Evolutionary conservation across 2,888 invertebrate species (phyloP).

Genomic region (Fragum sueziense): DNA sequence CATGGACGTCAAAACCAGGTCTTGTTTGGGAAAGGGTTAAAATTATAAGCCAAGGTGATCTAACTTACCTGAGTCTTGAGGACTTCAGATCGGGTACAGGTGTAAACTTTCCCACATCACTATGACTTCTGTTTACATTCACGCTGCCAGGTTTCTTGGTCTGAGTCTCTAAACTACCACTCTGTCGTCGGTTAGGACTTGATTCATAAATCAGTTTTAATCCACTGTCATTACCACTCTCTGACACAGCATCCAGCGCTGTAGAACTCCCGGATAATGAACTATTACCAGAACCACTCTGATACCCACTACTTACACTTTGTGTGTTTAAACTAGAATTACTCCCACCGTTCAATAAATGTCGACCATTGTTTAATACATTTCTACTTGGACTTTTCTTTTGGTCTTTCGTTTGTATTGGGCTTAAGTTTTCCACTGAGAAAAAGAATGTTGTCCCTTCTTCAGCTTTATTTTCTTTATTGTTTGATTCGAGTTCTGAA

Average conservation of each 20-base stretch:
- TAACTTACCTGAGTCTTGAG: constrained; percentile 11
- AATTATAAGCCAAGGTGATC: too few species aligned
- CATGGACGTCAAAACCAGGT: too few species aligned
- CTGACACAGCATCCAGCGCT: constrained; percentile 35
- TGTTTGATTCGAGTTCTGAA: constrained; percentile 23
- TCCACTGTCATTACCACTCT: constrained; percentile 38
- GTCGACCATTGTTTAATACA: constrained; percentile 20
- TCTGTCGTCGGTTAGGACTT: constrained; percentile 7
- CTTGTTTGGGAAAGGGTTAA: too few species aligned
- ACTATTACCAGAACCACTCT: constrained; percentile 36
- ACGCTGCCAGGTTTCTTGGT: neutral
- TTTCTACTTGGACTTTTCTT: constrained; percentile 23
- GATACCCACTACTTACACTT: constrained; percentile 46
- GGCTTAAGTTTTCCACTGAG: constrained; percentile 50
- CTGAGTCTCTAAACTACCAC: constrained; percentile 16
- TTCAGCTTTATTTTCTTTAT: neutral
- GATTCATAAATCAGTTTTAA: constrained; percentile 56
- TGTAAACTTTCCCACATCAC: constrained; percentile 43
- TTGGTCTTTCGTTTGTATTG: constrained; percentile 41
- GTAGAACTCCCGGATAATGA: constrained; percentile 37
- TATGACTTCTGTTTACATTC: constrained; percentile 22
- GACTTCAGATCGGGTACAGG: constrained; percentile 11
- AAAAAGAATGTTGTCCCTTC: constrained; percentile 50
- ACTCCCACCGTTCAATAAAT: constrained; percentile 17
- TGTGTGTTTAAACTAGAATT: constrained; percentile 14